Conservation (phyloP, 1,140 invertebrate genomes). For the Helicoverpa armigera region DNA sequence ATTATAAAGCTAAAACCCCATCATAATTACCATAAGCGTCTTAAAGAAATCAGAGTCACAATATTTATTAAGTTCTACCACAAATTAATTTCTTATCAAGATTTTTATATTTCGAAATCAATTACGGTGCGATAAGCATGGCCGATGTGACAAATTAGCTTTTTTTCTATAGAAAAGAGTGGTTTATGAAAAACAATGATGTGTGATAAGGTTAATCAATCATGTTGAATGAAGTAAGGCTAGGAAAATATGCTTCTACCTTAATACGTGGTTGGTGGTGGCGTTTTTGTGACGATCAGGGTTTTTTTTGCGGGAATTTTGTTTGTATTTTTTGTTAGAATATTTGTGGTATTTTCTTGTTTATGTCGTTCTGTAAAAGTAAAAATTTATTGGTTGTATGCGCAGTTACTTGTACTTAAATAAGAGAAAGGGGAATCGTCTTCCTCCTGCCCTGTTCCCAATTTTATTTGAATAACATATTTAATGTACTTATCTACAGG, state of each 20-base stretch:
- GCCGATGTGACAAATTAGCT: constrained; percentile 38
- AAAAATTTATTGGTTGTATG: too few relatives aligned
- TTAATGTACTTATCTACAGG: too few relatives aligned
- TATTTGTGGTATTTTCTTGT: too few relatives aligned
- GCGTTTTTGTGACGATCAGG: neutral
- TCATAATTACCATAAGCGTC: constrained; percentile 18
- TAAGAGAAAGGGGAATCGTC: too few relatives aligned
- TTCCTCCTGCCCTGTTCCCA: too few relatives aligned
- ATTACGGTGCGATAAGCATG: constrained; percentile 25
- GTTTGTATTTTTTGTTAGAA: neutral
- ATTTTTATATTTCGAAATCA: constrained; percentile 36
- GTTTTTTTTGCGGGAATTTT: neutral
- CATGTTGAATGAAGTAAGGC: constrained; percentile 3
- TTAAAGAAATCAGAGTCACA: constrained; percentile 32
- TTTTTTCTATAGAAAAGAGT: constrained; percentile 18
- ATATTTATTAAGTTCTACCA: constrained; percentile 21
- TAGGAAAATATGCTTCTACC: constrained; percentile 6
- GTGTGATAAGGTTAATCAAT: constrained; percentile 32
- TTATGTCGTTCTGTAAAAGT: too few relatives aligned
- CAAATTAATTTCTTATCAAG: constrained; percentile 37
- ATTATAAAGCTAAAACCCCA: neutral
- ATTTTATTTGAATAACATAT: too few relatives aligned
- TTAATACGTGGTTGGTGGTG: constrained; percentile 19
- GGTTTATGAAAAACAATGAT: constrained; percentile 40
- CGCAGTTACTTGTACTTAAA: too few relatives aligned